These are phyloP conservation scores for Cottus gobio DNA, from an alignment of 2,113 vertebrate genomes.

Conservation along the genomic window DNA sequence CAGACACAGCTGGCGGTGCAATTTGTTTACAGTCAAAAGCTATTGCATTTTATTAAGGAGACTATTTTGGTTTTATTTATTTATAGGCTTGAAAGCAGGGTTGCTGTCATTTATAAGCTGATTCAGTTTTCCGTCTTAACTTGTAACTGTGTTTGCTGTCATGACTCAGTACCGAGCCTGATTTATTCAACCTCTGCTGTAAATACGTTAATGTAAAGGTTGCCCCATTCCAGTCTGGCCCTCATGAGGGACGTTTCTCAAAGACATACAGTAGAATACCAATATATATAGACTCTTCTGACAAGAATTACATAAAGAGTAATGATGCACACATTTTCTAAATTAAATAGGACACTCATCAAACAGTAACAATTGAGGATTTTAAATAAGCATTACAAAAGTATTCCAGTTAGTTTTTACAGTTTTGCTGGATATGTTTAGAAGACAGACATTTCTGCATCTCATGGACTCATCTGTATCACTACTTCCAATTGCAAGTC, in stretches of 20 bases:
- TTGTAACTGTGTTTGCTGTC: conserved; percentile 30
- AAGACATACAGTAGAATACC: not conserved
- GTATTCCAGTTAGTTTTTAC: not conserved
- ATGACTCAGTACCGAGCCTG: conserved; percentile 41
- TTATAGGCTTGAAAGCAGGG: not conserved
- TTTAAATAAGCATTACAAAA: not conserved
- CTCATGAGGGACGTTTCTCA: not conserved
- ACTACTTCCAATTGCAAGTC: conserved; percentile 38
- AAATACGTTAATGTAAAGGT: conserved; percentile 15
- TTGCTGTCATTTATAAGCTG: conserved; percentile 26
- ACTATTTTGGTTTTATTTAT: conserved; percentile 15
- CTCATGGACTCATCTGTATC: conserved; percentile 40
- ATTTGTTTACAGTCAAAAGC: conserved; percentile 49
- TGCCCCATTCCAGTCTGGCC: not conserved
- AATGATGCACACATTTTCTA: not conserved
- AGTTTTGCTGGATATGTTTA: not conserved
- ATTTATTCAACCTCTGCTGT: conserved; percentile 33
- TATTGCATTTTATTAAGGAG: not conserved
- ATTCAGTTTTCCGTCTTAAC: conserved; percentile 11
- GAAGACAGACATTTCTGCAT: not conserved
- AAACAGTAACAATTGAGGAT: not conserved
- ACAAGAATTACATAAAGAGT: not conserved
- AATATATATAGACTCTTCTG: not conserved
- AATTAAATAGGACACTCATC: not conserved
- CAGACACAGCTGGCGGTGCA: not conserved